Evolutionary conservation across 2,888 invertebrate species (phyloP).

Genomic region (Physocephala rufipes): DNA sequence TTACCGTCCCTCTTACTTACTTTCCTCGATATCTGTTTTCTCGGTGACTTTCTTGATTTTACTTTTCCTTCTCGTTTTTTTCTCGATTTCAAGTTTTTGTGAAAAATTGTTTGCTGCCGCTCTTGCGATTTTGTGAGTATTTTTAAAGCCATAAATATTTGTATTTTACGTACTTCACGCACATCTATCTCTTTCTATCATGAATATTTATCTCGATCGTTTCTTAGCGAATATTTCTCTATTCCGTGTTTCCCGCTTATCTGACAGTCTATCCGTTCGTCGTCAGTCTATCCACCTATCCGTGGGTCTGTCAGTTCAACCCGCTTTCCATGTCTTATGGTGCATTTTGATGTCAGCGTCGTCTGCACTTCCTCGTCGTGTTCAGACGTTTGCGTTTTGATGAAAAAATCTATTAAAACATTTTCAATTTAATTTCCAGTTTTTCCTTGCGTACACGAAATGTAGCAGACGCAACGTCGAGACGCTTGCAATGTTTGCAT

Average conservation of each 20-base stretch:
- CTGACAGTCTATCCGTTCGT: no score
- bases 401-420: slow-evolving; percentile 27
- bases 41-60: no score
- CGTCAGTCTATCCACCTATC: no score
- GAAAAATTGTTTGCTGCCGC: not conserved
- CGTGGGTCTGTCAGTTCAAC: no score
- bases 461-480: not conserved
- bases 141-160: not conserved
- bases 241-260: no score
- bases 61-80: no score
- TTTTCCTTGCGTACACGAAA: slow-evolving; percentile 3
- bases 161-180: not conserved
- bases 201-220: not conserved
- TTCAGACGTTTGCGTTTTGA: slow-evolving; percentile 17
- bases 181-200: no score
- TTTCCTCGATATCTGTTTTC: no score
- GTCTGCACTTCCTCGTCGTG: not conserved
- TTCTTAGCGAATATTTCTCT: not conserved
- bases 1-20: no score
- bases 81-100: no score
- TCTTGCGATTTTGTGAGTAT: slow-evolving; percentile 3
- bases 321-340: no score
- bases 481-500: not conserved
- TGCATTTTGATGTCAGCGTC: no score
- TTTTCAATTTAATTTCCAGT: slow-evolving; percentile 29